Conservation (phyloP, 1,140 invertebrate species). For the Leguminivora glycinivorella region DNA sequence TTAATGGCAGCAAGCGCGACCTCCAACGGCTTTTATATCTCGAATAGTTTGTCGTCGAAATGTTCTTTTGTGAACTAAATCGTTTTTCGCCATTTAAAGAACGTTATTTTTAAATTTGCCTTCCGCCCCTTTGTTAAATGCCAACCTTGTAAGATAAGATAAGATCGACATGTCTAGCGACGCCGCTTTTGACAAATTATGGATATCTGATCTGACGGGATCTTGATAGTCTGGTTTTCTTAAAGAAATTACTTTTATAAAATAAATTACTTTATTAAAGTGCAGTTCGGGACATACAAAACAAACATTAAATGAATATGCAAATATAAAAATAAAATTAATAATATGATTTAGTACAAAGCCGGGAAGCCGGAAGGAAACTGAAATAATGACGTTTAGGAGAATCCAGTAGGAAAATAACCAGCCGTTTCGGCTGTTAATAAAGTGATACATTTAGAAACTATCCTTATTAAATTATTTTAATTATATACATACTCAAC, state of each 20-base stretch:
- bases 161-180: neutral
- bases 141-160: slow-evolving; percentile 14
- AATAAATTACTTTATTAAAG: neutral
- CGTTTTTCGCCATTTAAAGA: slow-evolving; percentile 43
- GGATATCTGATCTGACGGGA: slow-evolving; percentile 16
- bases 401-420: slow-evolving; percentile 2
- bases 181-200: slow-evolving; percentile 25
- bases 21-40: slow-evolving; percentile 47
- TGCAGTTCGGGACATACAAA: too few species aligned
- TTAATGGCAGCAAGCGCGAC: slow-evolving; percentile 52
- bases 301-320: too few species aligned
- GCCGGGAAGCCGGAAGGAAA: neutral
- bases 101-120: slow-evolving; percentile 41
- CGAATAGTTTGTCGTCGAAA: slow-evolving; percentile 43
- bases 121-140: slow-evolving; percentile 39
- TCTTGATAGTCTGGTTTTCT: slow-evolving; percentile 14
- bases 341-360: neutral
- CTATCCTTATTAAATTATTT: too few species aligned
- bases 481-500: too few species aligned
- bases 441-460: too few species aligned
- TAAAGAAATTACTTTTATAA: neutral
- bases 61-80: slow-evolving; percentile 40
- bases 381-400: neutral
- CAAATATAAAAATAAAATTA: neutral
- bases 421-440: neutral